Evolutionary conservation across 35 echinoderm and acorn worm genomes (phyloP).

Genomic region (Stichopus chloronotus): DNA sequence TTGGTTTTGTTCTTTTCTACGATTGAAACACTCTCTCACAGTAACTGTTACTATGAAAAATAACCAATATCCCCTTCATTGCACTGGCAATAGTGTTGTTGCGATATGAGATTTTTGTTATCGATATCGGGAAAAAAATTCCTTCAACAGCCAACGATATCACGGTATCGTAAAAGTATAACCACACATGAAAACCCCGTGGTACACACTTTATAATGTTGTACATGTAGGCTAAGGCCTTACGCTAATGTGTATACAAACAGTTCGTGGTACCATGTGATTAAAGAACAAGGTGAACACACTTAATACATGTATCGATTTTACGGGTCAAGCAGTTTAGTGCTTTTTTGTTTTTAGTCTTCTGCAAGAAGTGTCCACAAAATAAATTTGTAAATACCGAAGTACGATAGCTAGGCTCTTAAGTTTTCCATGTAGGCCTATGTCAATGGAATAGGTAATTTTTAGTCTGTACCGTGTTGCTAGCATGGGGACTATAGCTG

Average conservation of each 20-base stretch:
- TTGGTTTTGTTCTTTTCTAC: background rate
- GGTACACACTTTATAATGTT: background rate
- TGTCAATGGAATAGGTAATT: background rate
- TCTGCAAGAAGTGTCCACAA: background rate
- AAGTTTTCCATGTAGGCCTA: constrained; percentile 6
- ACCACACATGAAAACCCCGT: background rate
- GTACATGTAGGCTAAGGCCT: background rate
- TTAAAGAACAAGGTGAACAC: constrained; percentile 16
- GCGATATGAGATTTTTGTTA: constrained; percentile 11
- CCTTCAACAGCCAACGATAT: background rate
- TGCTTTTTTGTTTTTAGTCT: constrained; percentile 5
- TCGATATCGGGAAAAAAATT: constrained; percentile 7
- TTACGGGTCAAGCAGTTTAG: constrained; percentile 3
- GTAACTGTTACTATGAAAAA: constrained; percentile 58
- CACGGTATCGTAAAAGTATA: background rate
- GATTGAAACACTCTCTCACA: background rate
- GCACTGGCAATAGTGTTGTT: constrained; percentile 1
- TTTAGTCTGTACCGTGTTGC: background rate
- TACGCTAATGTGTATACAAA: background rate
- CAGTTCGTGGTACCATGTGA: background rate
- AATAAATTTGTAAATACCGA: constrained; percentile 8
- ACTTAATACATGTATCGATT: background rate
- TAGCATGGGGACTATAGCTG: background rate
- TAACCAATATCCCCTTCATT: constrained; percentile 38
- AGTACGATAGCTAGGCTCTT: constrained; percentile 15